Evolutionary conservation across 2,797 vertebrate species (phyloP).

Genomic region (Pseudocheirus occidentalis): DNA sequence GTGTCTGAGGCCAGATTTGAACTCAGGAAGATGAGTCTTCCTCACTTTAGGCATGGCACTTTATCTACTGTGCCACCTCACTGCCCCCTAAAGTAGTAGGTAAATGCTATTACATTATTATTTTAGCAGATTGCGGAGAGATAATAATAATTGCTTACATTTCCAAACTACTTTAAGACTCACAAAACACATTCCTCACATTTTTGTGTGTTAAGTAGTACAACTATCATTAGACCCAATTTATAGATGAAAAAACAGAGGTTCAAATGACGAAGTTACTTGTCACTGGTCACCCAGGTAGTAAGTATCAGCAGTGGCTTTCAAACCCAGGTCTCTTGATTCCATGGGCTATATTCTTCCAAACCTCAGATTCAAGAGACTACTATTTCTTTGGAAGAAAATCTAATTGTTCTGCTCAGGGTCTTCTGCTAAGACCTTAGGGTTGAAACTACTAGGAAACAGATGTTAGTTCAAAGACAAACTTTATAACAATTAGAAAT

Average conservation of each 20-base stretch:
- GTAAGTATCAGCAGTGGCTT: not conserved
- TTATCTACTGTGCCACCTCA: not conserved
- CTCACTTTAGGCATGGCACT: not conserved
- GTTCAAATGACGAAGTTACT: conserved; percentile 16
- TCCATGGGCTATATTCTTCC: not conserved
- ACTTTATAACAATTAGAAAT: not conserved
- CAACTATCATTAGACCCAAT: not conserved
- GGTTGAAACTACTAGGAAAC: not conserved
- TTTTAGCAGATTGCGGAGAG: not conserved
- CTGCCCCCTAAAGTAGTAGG: not conserved
- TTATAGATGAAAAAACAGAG: not conserved
- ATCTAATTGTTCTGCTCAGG: not conserved
- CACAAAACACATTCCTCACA: not conserved
- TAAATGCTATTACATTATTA: not conserved
- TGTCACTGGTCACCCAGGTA: not conserved
- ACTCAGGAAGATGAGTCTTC: not conserved
- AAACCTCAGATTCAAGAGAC: not conserved
- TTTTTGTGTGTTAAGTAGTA: not conserved
- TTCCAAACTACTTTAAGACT: not conserved
- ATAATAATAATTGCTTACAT: not conserved
- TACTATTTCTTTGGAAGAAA: not conserved
- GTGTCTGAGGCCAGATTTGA: not conserved
- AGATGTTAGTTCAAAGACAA: not conserved
- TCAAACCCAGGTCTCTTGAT: not conserved
- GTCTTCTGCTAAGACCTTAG: not conserved